Base-by-base conservation (phyloP, 2,888 invertebrate species). In the Blera fallax region DNA sequence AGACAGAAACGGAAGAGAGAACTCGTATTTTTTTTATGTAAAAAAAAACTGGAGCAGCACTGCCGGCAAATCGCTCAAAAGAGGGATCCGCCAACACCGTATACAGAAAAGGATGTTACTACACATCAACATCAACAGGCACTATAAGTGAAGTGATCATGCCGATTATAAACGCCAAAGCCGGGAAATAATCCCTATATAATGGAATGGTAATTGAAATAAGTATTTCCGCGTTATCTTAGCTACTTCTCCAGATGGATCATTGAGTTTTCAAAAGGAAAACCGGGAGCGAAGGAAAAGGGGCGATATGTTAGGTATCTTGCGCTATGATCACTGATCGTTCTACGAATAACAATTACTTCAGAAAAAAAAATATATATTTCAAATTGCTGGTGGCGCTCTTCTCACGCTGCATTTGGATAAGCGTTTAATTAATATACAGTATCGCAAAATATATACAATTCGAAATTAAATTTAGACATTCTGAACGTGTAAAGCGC, bases 171-270 rank as follows among this genome's bases (percentile, higher is more conserved):
- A 24, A 40, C 18, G 18, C 40, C 40, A 40, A 60, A 24, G 1
- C 14, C 27, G 10, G n/a, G 14, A 4, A 62, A 62, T 54, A 43
- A 43, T 56, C 29, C 69, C 40, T 34, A 34, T n/a, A 40, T 56
- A 54, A 69, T 69, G 54, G 29, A 69, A 56, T 56, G 56, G n/a
- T 56, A 69, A 56, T 69, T 69, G 56, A 69, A 69, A 54, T 69
- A 54, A 69, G 43, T 54, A 69, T 56, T 69, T 69, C 69, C 56
- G 69, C 56, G 54, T 69, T n/a, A 43, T 43, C 27, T 48, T 18
- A 32, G 10, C 64, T 29, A n/a, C 32, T 37, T 56, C 4, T 40
- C 54, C 67, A 52, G 52, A 67, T 67, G 67, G 40, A 40, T 14
- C 18, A 21, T 21, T 8, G 21, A 37, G n/a, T 24, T 24, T 58